Base-by-base conservation (phyloP, 2,888 invertebrate genomes). In the Oithona nana region DNA sequence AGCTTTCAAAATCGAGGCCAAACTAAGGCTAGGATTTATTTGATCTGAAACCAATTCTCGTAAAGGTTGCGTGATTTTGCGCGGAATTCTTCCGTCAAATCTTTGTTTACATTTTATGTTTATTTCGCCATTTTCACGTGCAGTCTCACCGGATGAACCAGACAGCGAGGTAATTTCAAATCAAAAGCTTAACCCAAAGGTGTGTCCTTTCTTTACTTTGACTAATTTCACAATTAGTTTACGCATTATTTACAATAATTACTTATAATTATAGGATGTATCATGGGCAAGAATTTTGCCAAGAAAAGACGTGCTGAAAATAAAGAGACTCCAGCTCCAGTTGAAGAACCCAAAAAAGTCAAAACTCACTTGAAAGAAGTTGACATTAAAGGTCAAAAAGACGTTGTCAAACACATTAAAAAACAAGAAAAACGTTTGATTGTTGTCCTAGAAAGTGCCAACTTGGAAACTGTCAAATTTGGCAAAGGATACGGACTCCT, bases 361-460 rank as follows among this genome's bases (percentile, higher is more conserved):
- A 57, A 28, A n/a, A 13, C n/a, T 28, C 2, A 24, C 57, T 11
- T 39, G 8, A 16, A 11, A 11, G 39, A 39, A 39, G 39, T 39
- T 6, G 16, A 39, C 39, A 6, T 39, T 16, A 39, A 16, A 6
- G 6, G 8, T 39, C 39, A 39, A 39, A 39, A 39, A 16, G 39
- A 39, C 54, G 20, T 54, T 2, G 16, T 16, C 6, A 57, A 57
- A 30, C n/a, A 30, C 30, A 31, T 31, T 20, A 48, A 48, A 22
- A 30, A 59, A 30, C n/a, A 52, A 28, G 62, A 62, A n/a, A 54
- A 93, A 73, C 83, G 95, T 58, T 77, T 97, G 24, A 88, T 97
- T 67, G 81, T 98, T 50, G 82, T 98, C 64, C 75, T 98, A 62
- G 95, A 95, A 76, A 83, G 86, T 64, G 94, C 97, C 2, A 93